phyloP scores from a whole-genome alignment of 2,888 invertebrate species.

The Agapostemon virescens region DNA sequence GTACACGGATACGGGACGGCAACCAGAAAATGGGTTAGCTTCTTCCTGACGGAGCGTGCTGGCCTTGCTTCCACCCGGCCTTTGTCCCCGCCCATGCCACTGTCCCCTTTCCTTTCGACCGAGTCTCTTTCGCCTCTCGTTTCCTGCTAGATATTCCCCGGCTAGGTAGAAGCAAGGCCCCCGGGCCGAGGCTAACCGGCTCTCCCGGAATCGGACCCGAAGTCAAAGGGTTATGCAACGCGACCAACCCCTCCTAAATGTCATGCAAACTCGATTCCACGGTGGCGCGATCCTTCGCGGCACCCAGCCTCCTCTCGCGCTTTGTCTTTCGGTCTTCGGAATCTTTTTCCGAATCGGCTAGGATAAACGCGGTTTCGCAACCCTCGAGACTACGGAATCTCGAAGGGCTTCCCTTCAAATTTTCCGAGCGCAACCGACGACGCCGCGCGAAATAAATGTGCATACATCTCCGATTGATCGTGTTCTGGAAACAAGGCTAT shows the following conservation, averaged over 20 bases:
- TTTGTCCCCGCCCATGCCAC: background rate
- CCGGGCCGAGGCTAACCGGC: constrained; percentile 45
- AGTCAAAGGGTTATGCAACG: constrained; percentile 73
- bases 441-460: background rate
- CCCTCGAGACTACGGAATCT: background rate
- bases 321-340: constrained; percentile 40
- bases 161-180: background rate
- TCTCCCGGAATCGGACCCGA: constrained; percentile 56
- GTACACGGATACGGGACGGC: constrained; percentile 50
- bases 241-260: constrained; percentile 66
- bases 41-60: constrained; percentile 20
- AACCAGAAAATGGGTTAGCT: constrained; percentile 67
- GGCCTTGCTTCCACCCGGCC: constrained; percentile 10
- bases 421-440: background rate
- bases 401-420: constrained; percentile 9
- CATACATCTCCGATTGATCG: constrained; percentile 14
- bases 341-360: constrained; percentile 14
- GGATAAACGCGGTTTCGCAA: constrained; percentile 32
- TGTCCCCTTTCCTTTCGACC: background rate
- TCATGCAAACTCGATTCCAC: constrained; percentile 75
- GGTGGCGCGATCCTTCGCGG: constrained; percentile 45
- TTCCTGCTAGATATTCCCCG: constrained; percentile 1
- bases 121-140: background rate
- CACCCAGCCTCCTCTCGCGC: constrained; percentile 34
- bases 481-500: too few relatives aligned